Percentiles rank a stretch among this genome's conserved stretches.
phyloP scores from a whole-genome alignment of 2,113 vertebrate species.

The Austrofundulus limnaeus region DNA sequence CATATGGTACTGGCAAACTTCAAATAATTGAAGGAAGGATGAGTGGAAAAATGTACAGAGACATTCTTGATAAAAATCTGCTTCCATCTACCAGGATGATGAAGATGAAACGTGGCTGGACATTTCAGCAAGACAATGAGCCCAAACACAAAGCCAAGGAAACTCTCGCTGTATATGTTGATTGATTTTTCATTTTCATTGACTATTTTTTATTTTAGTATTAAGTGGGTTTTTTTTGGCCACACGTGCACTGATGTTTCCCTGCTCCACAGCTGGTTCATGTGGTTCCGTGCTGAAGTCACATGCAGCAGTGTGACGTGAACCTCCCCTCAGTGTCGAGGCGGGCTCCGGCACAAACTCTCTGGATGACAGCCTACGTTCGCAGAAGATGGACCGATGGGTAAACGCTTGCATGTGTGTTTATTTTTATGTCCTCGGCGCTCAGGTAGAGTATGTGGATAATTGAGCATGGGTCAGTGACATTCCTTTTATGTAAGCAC shows the following conservation, averaged over 20 bases:
- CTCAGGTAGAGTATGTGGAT: slow-evolving; percentile 16
- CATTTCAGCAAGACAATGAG: too few species aligned
- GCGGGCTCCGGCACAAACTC: not conserved
- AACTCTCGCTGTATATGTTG: too few species aligned
- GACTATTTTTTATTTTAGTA: too few species aligned
- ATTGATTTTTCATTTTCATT: not conserved
- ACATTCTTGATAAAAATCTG: too few species aligned
- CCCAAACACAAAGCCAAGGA: too few species aligned
- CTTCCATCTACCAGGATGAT: too few species aligned
- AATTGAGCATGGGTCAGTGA: slow-evolving; percentile 54
- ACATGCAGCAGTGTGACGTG: not conserved
- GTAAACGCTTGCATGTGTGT: slow-evolving; percentile 7
- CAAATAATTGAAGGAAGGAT: too few species aligned
- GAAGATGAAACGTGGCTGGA: too few species aligned
- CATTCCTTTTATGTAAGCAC: slow-evolving; percentile 54
- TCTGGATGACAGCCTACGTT: not conserved
- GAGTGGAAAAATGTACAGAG: too few species aligned
- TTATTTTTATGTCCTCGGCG: slow-evolving; percentile 14
- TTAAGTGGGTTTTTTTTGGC: not conserved
- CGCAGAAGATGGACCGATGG: slow-evolving; percentile 1
- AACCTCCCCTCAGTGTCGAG: too few species aligned
- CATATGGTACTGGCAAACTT: too few species aligned
- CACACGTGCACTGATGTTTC: not conserved
- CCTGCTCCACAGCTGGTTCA: not conserved
- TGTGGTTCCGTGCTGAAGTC: not conserved